Percentiles rank a stretch among this genome's conserved stretches.
phyloP scores from a whole-genome alignment of 2,888 invertebrate species.

The Noctua comes region DNA sequence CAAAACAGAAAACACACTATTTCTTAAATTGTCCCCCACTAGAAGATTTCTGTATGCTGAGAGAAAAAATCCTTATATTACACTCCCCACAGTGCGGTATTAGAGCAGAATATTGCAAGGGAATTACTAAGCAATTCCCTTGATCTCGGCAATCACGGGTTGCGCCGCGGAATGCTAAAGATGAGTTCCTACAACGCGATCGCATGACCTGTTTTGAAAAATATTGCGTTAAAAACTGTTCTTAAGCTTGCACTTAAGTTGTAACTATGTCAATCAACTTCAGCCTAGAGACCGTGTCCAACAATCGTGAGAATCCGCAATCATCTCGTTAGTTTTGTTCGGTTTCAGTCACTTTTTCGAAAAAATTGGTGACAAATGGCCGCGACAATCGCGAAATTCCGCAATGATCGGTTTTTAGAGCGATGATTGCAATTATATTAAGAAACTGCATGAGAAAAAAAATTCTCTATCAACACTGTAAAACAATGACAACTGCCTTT shows the following conservation, averaged over 20 bases:
- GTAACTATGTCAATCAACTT: not conserved
- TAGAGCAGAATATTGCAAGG: conserved; percentile 70
- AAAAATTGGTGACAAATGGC: not conserved
- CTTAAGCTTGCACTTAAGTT: not conserved
- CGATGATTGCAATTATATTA: not conserved
- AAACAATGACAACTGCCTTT: too few species aligned
- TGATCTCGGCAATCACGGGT: conserved; percentile 69
- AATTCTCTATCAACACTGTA: too few species aligned
- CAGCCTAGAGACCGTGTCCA: not conserved
- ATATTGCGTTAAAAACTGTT: not conserved
- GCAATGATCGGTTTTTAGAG: not conserved
- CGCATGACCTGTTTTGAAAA: not conserved
- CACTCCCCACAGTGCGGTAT: conserved; percentile 63
- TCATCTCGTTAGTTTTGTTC: not conserved
- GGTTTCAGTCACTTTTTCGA: not conserved
- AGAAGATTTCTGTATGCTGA: conserved; percentile 45
- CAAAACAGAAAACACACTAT: conserved; percentile 40
- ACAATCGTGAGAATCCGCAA: not conserved
- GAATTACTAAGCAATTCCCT: conserved; percentile 74
- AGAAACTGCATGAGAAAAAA: not conserved
- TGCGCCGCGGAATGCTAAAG: conserved; percentile 63
- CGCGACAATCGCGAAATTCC: too few species aligned
- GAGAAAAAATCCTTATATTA: conserved; percentile 64
- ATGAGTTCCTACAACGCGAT: conserved; percentile 27
- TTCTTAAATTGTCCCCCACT: conserved; percentile 29